Evolutionary conservation across 2,113 vertebrate genomes (phyloP).

Genomic region (Solenodon paradoxus): DNA sequence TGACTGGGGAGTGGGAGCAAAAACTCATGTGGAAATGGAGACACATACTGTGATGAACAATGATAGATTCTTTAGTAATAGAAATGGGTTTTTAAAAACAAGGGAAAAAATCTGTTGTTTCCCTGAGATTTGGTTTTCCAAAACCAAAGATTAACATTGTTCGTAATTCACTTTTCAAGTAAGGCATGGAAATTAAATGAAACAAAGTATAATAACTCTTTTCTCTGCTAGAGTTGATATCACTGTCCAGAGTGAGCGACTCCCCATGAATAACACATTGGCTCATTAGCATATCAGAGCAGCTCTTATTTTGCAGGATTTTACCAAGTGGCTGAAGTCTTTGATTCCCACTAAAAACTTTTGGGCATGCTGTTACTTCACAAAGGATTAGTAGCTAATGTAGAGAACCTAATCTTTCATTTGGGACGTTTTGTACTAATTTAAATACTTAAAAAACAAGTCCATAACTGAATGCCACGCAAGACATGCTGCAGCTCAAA

Average conservation of each 20-base stretch:
- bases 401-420: slow-evolving; percentile 45
- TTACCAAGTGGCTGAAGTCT: slow-evolving; percentile 51
- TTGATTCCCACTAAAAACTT: slow-evolving; percentile 61
- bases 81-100: neutral
- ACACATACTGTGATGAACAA: neutral
- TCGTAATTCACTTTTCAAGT: slow-evolving; percentile 49
- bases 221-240: slow-evolving; percentile 57
- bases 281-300: slow-evolving; percentile 72
- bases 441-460: neutral
- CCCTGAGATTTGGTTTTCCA: slow-evolving; percentile 31
- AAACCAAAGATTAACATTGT: slow-evolving; percentile 59
- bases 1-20: neutral
- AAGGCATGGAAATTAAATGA: slow-evolving; percentile 67
- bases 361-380: slow-evolving; percentile 17
- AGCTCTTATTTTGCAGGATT: neutral
- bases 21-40: neutral
- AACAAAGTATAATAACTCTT: slow-evolving; percentile 58
- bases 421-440: slow-evolving; percentile 54
- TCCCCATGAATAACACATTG: slow-evolving; percentile 60
- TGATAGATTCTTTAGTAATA: slow-evolving; percentile 22
- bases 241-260: slow-evolving; percentile 55
- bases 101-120: neutral
- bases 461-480: neutral
- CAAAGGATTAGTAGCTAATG: slow-evolving; percentile 45
- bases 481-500: neutral